These are phyloP conservation scores for Triplophysa siluroides DNA, from an alignment of 2,113 vertebrate genomes.

Conservation along the genomic window DNA sequence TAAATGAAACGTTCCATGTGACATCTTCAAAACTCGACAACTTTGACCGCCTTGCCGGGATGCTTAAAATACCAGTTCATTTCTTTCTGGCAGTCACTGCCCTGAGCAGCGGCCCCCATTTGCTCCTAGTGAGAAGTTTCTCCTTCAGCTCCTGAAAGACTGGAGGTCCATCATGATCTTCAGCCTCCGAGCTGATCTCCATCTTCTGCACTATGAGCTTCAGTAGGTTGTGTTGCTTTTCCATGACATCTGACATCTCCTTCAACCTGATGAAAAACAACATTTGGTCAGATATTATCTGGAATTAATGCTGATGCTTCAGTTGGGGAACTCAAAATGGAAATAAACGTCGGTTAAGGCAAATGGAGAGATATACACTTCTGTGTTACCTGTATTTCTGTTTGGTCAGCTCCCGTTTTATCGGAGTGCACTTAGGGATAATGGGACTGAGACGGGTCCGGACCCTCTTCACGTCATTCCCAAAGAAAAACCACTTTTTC, in stretches of 20 bases:
- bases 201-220: slow-evolving; percentile 86
- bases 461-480: slow-evolving; percentile 23
- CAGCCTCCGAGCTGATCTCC: slow-evolving; percentile 84
- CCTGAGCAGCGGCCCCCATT: slow-evolving; percentile 78
- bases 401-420: slow-evolving; percentile 81
- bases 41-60: neutral
- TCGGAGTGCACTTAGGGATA: slow-evolving; percentile 55
- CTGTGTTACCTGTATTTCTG: slow-evolving; percentile 79
- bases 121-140: slow-evolving; percentile 73
- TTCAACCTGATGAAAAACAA: slow-evolving; percentile 74
- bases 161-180: slow-evolving; percentile 79
- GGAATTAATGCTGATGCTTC: neutral
- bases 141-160: slow-evolving; percentile 73
- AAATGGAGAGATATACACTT: too few species aligned
- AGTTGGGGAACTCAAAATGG: neutral
- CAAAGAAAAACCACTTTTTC: slow-evolving; percentile 36
- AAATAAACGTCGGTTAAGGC: neutral
- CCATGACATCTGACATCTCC: slow-evolving; percentile 76
- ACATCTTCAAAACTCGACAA: neutral
- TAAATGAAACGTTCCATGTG: neutral
- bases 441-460: slow-evolving; percentile 22
- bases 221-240: slow-evolving; percentile 84
- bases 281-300: neutral
- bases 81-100: slow-evolving; percentile 63
- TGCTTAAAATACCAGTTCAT: neutral